These are phyloP conservation scores for Rhizomys pruinosus DNA, from an alignment of 2,113 vertebrate genomes.

Conservation along the genomic window DNA sequence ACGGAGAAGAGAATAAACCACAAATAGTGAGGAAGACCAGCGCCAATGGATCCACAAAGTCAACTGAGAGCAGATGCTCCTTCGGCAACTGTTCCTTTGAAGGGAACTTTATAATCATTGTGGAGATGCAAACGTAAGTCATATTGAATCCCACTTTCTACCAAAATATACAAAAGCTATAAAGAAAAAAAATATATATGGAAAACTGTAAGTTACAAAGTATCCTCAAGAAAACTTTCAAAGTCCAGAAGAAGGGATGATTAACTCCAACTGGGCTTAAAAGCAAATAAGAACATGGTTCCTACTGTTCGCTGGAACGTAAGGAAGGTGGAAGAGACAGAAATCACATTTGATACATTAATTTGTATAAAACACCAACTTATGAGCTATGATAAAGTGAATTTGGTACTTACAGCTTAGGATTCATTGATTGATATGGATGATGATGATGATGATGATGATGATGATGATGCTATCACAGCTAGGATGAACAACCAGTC, in stretches of 20 bases:
- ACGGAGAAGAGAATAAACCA: neutral
- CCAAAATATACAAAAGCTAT: neutral
- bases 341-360: neutral
- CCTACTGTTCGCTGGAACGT: neutral
- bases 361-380: neutral
- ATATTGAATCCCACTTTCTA: neutral
- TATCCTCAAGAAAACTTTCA: neutral
- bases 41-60: neutral
- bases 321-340: neutral
- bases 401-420: neutral
- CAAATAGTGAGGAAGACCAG: neutral
- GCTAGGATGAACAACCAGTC: neutral
- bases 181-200: neutral
- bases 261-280: neutral
- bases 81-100: neutral
- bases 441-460: neutral
- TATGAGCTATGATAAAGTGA: neutral
- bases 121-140: neutral
- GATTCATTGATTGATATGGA: too few relatives aligned
- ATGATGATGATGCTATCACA: neutral
- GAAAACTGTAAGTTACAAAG: neutral
- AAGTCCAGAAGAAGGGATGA: neutral
- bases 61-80: neutral
- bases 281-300: neutral
- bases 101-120: neutral